Evolutionary conservation across 2,797 vertebrate species (phyloP).

Genomic region (Pseudocheirus occidentalis): DNA sequence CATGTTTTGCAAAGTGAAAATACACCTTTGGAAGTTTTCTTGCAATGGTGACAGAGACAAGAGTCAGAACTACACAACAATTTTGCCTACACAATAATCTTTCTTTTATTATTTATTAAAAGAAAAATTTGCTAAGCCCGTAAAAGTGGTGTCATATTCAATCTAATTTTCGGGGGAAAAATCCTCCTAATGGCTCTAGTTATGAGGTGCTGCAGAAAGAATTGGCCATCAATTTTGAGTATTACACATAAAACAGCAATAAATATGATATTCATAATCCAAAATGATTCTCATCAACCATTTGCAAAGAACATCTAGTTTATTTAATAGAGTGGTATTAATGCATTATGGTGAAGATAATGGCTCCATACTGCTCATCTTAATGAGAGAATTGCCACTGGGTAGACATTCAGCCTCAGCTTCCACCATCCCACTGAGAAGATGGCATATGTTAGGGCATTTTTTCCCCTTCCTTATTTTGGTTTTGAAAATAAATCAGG

Average conservation of each 20-base stretch:
- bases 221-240: constrained; percentile 55
- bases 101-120: constrained; percentile 38
- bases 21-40: not conserved
- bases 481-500: constrained; percentile 10
- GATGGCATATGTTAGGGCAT: constrained; percentile 18
- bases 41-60: not conserved
- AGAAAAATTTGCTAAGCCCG: constrained; percentile 14
- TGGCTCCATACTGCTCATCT: constrained; percentile 45
- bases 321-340: constrained; percentile 62
- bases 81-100: not conserved
- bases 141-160: constrained; percentile 50
- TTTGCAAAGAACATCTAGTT: constrained; percentile 57
- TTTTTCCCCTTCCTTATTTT: constrained; percentile 7
- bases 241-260: constrained; percentile 68
- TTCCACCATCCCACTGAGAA: constrained; percentile 51
- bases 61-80: not conserved
- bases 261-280: constrained; percentile 68
- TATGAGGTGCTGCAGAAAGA: constrained; percentile 43
- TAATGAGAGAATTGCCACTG: constrained; percentile 58
- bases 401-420: constrained; percentile 53
- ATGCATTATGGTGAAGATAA: constrained; percentile 62
- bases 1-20: not conserved
- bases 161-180: constrained; percentile 23
- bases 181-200: constrained; percentile 37
- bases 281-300: constrained; percentile 65